Evolutionary conservation across 2,113 vertebrate species (phyloP), one percentile per base, ranked within the genome.

Genomic region (Pampusana beccarii): DNA sequence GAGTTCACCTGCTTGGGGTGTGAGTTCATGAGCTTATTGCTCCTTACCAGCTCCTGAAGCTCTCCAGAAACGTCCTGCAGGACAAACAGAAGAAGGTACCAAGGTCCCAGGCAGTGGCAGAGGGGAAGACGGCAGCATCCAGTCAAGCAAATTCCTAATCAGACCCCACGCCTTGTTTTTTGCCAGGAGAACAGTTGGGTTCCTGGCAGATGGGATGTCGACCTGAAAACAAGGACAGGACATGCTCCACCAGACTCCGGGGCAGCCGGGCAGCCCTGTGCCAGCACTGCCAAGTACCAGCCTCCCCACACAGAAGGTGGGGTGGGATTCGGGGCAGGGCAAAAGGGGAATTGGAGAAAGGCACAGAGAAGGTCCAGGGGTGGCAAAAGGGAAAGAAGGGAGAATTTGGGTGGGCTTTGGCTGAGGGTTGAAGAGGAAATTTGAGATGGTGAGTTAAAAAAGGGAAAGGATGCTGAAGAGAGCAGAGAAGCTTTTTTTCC

Each of bases 211-310:
- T 2, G 5, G 83, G 70, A 57, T 5, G 3, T 1, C 29, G 15
- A 86, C 91, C 91, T 92, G 91, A 91, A 80, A 94, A 77, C 7
- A 5, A 96, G 89, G 88, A 92, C 62, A 89, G 73, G 81, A 91
- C 80, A 13, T 4, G 62, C 61, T 92, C 61, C 0, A 0, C 66
- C 65, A 84, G 70, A 72, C 16, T 69, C 73, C 0, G 3, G 88
- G 81, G 70, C 36, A 44, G 91, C 54, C 62, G 85, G 81, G 78
- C n/a, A 44, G 91, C 62, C 67, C 65, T 0, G 4, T 0, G 7
- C 38, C 1, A 13, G 42, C n/a, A 18, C 31, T 64, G 86, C 82
- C 89, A 80, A 79, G 61, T 11, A 38, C 46, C 72, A 56, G 38
- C 42, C 44, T 77, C 34, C 31, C 38, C 9, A 5, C 3, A 20